These are phyloP conservation scores for Halesus radiatus DNA, from an alignment of 1,140 invertebrate species.

Conservation along the genomic window DNA sequence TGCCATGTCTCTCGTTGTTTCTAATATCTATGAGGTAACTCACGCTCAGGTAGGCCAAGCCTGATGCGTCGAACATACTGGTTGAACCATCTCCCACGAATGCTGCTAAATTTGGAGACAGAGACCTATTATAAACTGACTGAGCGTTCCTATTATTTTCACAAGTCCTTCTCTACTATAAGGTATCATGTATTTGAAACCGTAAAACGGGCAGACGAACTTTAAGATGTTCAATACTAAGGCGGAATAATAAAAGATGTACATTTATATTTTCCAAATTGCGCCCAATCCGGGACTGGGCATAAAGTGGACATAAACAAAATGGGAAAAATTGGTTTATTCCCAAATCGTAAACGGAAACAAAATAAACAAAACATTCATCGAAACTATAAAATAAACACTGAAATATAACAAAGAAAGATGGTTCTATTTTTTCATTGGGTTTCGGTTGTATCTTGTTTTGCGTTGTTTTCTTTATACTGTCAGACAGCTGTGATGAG, in stretches of 20 bases:
- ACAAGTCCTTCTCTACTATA: too few species aligned
- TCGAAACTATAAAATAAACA: neutral
- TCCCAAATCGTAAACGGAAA: constrained; percentile 10
- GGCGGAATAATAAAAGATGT: neutral
- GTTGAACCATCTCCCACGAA: too few species aligned
- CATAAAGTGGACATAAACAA: neutral
- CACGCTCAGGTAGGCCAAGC: too few species aligned
- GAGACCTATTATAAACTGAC: too few species aligned
- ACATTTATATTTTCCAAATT: neutral
- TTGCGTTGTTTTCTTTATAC: neutral
- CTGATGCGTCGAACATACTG: too few species aligned
- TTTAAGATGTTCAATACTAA: neutral
- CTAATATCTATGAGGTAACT: too few species aligned
- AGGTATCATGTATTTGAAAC: neutral
- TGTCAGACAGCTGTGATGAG: neutral
- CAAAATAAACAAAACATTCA: neutral
- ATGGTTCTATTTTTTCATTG: neutral
- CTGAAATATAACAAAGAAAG: neutral
- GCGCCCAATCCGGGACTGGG: neutral
- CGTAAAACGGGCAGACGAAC: neutral
- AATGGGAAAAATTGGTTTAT: constrained; percentile 11
- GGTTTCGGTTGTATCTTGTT: neutral
- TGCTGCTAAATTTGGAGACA: too few species aligned
- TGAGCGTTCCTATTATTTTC: too few species aligned
- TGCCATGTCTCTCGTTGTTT: too few species aligned